Evolutionary conservation across 2,113 vertebrate species (phyloP).

Genomic region (Seriola aureovittata): DNA sequence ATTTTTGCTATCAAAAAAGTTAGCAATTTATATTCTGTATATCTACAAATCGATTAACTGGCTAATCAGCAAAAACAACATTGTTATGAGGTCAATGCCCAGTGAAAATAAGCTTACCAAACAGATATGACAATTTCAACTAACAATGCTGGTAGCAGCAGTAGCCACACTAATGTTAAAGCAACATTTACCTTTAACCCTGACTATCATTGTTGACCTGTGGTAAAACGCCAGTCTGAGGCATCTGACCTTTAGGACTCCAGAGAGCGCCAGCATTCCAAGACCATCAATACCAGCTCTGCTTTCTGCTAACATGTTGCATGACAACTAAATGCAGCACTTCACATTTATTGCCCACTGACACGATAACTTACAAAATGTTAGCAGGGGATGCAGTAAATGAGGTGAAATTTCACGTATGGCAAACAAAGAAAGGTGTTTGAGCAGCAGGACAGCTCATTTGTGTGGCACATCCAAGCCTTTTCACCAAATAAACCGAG

Average conservation of each 20-base stretch:
- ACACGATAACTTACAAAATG: background rate
- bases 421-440: constrained; percentile 25
- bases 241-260: constrained; percentile 48
- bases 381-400: background rate
- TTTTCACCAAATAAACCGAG: constrained; percentile 30
- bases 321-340: background rate
- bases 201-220: constrained; percentile 45
- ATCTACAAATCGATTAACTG: background rate
- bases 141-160: background rate
- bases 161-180: constrained; percentile 11
- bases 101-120: background rate
- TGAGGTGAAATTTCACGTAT: background rate
- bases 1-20: background rate
- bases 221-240: constrained; percentile 25
- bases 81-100: background rate
- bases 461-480: constrained; percentile 45
- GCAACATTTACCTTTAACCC: constrained; percentile 57
- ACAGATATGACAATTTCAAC: background rate
- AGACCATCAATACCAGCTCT: constrained; percentile 27
- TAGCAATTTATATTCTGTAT: background rate
- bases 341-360: background rate
- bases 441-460: background rate
- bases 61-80: background rate
- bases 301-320: constrained; percentile 9
- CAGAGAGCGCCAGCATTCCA: constrained; percentile 12